Evolutionary conservation across 1,140 invertebrate genomes (phyloP).

Genomic region (Procambarus clarkii): DNA sequence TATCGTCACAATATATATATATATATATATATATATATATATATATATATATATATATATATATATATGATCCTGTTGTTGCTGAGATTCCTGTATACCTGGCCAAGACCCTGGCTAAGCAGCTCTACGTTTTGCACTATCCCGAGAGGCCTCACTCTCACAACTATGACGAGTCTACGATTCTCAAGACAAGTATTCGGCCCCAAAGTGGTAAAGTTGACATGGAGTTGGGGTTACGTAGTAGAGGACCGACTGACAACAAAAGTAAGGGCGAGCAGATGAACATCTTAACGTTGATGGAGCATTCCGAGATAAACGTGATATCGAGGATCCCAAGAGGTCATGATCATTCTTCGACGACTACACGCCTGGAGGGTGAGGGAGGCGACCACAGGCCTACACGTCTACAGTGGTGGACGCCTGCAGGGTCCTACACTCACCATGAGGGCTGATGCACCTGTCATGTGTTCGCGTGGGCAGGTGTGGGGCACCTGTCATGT

Average conservation of each 20-base stretch:
- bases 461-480: too few relatives aligned
- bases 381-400: too few relatives aligned
- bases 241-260: conserved; percentile 83
- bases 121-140: conserved; percentile 88
- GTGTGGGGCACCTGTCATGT: too few relatives aligned
- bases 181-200: conserved; percentile 53
- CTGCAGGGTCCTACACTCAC: too few relatives aligned
- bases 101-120: conserved; percentile 85
- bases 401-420: too few relatives aligned
- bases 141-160: conserved; percentile 80
- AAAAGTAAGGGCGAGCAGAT: conserved; percentile 87
- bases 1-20: too few relatives aligned
- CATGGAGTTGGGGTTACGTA: conserved; percentile 85
- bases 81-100: conserved; percentile 91
- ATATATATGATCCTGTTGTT: too few relatives aligned
- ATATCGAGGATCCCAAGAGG: conserved; percentile 78
- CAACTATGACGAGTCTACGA: conserved; percentile 46
- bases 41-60: too few relatives aligned
- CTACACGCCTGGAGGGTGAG: too few relatives aligned
- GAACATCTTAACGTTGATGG: conserved; percentile 84
- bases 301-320: conserved; percentile 74
- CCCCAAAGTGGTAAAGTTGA: conserved; percentile 78
- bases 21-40: too few relatives aligned
- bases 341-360: conserved; percentile 41
- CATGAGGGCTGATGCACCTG: too few relatives aligned